Base-by-base conservation (phyloP, 1,140 invertebrate genomes). In the Megalopta genalis region DNA sequence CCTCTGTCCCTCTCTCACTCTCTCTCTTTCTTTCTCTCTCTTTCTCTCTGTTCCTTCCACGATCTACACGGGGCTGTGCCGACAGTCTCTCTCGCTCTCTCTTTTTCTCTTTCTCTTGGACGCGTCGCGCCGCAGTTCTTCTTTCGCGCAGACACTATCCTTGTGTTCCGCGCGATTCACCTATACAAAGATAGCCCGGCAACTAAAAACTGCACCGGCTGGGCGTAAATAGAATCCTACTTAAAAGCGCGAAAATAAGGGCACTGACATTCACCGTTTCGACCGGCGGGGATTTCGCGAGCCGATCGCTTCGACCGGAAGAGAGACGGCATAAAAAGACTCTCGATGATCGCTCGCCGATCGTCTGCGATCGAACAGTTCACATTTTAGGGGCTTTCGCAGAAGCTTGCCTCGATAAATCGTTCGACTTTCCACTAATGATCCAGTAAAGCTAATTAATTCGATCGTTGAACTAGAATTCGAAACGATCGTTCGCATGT, bases 211-310 rank as follows among this genome's bases (percentile, higher is more conserved):
- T 86, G 84, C 73, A n/a, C 86, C 82, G 88, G 72, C 82, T 77
- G 80, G 64, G 74, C 88, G 88, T 88, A 88, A 89, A 90, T 90
- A 90, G 90, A 76, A 88, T 85, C 86, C 88, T 90, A 88, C 89
- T 90, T 89, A 89, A 91, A 82, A 89, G 87, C 89, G 80, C 80
- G 86, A 90, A 77, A 91, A 89, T 89, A 91, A 90, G 90, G 89
- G 89, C 89, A 90, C 90, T 87, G 90, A 91, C 90, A 88, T 87
- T 87, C 86, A 78, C 21, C 87, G 88, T 86, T 88, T 87, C 83
- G 86, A 74, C 79, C 16, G 60, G 25, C 57, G 70, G 62, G 16
- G 21, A 18, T 42, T 42, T 64, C 63, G 63, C 63, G 32, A 42
- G 63, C 37, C 63, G 18, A 37, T 37, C 60, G 60, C 21, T 63